Percentiles rank a stretch among this genome's conserved stretches.
phyloP scores from a whole-genome alignment of 1,140 invertebrate genomes.

The Pseudoatta argentina region DNA sequence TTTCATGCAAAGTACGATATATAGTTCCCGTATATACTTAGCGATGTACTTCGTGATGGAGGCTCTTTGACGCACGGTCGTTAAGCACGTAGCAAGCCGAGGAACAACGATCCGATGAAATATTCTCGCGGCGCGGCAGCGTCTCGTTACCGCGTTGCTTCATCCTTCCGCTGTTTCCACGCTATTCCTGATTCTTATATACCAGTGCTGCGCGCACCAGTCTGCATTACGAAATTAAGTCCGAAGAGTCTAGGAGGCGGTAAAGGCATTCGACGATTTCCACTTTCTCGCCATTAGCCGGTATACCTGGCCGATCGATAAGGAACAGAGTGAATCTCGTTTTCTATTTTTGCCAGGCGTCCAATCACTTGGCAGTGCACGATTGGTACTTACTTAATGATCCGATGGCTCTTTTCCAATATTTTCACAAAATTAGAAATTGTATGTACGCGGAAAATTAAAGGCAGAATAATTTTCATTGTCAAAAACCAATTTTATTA shows the following conservation, averaged over 20 bases:
- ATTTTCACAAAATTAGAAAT: constrained; percentile 52
- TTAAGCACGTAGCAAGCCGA: constrained; percentile 40
- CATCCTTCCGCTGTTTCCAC: constrained; percentile 24
- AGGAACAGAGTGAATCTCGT: constrained; percentile 44
- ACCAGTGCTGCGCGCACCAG: constrained; percentile 40
- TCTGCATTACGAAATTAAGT: constrained; percentile 75
- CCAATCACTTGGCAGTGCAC: constrained; percentile 55
- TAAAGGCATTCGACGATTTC: constrained; percentile 53
- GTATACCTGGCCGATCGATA: constrained; percentile 59
- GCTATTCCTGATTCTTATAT: constrained; percentile 55
- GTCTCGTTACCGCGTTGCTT: constrained; percentile 44
- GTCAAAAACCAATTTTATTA: too few species aligned
- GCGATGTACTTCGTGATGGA: constrained; percentile 25
- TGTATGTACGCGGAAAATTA: constrained; percentile 28
- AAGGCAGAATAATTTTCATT: background rate
- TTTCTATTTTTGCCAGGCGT: constrained; percentile 42
- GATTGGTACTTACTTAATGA: constrained; percentile 63
- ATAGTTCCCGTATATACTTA: background rate
- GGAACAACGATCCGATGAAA: constrained; percentile 49
- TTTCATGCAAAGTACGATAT: constrained; percentile 1
- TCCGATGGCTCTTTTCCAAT: constrained; percentile 50
- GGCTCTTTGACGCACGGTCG: constrained; percentile 46
- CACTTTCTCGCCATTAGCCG: constrained; percentile 59
- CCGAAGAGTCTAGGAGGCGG: constrained; percentile 48
- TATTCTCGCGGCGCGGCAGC: constrained; percentile 39